Evolutionary conservation across 2,888 invertebrate genomes (phyloP), one percentile per base, ranked within the genome.

Genomic region (Oxycera nigricornis): DNA sequence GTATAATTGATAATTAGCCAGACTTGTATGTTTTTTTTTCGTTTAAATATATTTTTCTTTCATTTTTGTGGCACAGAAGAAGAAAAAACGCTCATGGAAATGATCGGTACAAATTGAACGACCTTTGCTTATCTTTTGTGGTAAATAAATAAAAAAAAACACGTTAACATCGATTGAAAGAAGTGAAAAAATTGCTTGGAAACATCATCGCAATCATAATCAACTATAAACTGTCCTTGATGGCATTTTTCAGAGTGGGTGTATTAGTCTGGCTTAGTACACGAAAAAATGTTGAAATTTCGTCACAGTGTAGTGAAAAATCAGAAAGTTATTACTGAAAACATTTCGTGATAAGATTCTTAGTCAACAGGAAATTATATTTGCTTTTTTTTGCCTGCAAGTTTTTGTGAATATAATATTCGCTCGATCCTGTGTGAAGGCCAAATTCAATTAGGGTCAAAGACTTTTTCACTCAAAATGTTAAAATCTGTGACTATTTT

Each of bases 211-310:
- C 41, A 35, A 30, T 59, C 59, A 14, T 24, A n/a, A 41, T 2
- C 41, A 26, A 20, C 65, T 22, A 24, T 22, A 39, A 65, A 65
- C 14, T 65, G 65, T 65, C 65, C 65, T 65, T 65, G 65, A n/a
- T 22, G 22, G 41, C 26, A 39, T 65, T 39, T 65, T 65, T 65
- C 41, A 0, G 20, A 24, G 65, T 65, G 65, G 65, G 65, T 65
- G 65, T 46, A 55, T 4, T 11, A 55, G 55, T 55, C 46, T 46
- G 46, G 3, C 46, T 46, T 14, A n/a, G 11, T 7, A 7, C 6
- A 2, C 2, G 3, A 3, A 46, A 17, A 46, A 46, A 17, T 46
- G 46, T 11, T 17, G 46, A 7, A 46, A 7, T 46, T 14, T 46
- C n/a, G 17, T 46, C 46, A 46, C 3, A 46, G 6, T 46, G 46